phyloP scores from a whole-genome alignment of 1,140 invertebrate genomes.

The Drosophila truncata region DNA sequence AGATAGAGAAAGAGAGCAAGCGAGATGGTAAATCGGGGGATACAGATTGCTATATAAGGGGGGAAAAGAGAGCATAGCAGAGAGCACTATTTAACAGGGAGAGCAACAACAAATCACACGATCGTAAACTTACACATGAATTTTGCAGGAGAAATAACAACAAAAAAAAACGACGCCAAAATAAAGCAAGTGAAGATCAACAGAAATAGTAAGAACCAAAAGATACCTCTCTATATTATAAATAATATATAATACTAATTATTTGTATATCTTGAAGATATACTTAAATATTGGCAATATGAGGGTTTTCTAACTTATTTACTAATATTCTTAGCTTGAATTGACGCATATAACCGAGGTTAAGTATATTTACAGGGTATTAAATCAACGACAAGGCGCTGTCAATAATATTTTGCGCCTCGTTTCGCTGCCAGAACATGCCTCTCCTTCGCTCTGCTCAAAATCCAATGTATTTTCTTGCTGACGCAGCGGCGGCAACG shows the following conservation, averaged over 20 bases:
- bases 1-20: constrained; percentile 22
- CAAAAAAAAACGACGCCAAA: constrained; percentile 50
- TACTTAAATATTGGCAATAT: neutral
- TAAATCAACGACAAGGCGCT: constrained; percentile 27
- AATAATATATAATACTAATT: neutral
- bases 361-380: constrained; percentile 9
- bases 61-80: constrained; percentile 22
- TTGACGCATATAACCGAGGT: neutral
- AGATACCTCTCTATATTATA: constrained; percentile 5
- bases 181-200: constrained; percentile 15
- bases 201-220: neutral
- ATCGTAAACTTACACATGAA: constrained; percentile 40
- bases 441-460: neutral
- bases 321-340: neutral
- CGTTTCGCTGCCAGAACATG: constrained; percentile 23
- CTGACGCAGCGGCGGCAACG: constrained; percentile 66
- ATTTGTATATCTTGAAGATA: neutral
- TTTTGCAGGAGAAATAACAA: constrained; percentile 46
- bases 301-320: neutral
- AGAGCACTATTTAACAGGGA: constrained; percentile 19
- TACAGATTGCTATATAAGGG: neutral
- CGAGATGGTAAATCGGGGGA: neutral
- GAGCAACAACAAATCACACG: constrained; percentile 42
- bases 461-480: constrained; percentile 61
- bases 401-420: constrained; percentile 37